Evolutionary conservation across 2,797 vertebrate genomes (phyloP), one percentile per base, ranked within the genome.

Genomic region (Balearica regulorum): DNA sequence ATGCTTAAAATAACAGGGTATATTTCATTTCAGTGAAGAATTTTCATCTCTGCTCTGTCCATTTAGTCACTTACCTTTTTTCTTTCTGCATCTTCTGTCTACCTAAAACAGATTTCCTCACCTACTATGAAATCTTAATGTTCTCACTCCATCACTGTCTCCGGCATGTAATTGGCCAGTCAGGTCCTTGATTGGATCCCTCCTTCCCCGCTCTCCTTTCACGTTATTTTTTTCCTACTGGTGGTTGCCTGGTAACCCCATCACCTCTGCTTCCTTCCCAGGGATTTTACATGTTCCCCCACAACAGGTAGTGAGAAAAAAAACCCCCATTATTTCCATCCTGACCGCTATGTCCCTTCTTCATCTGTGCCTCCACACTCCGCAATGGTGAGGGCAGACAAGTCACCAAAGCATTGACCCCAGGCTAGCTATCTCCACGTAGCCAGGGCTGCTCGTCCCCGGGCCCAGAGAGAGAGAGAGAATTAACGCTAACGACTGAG

Each of bases 231-330:
- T 94, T 93, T 83, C 76, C 80, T 62, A 71, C 66, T 90, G 78
- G 37, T 91, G 69, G 96, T 97, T 97, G 94, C 96, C 62, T 95
- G 88, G 96, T 95, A 97, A 97, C 90, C 68, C 81, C 69, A 89
- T 95, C 78, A 88, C 61, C 33, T 96, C 85, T 83, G 69, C 89
- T 95, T 94, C 62, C 35, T 90, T 94, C 77, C 75, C 58, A 44
- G 53, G 89, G 96, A 94, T 91, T 95, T 94, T 96, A 91, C 3
- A 0, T 62, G 16, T 66, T 73, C 33, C 18, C 1, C 11, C 6
- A 16, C 48, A 84, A 83, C 26, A 90, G 37, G 53, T 86, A 51
- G 35, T 31, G 83, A 84, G 66, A 84, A 76, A 88, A 31, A 0
- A 2, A 0, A 39, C 11, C 3, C 39, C 37, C 41, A 43, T 77